These are phyloP conservation scores for Vanessa tameamea DNA, from an alignment of 1,140 invertebrate species.

Conservation along the genomic window DNA sequence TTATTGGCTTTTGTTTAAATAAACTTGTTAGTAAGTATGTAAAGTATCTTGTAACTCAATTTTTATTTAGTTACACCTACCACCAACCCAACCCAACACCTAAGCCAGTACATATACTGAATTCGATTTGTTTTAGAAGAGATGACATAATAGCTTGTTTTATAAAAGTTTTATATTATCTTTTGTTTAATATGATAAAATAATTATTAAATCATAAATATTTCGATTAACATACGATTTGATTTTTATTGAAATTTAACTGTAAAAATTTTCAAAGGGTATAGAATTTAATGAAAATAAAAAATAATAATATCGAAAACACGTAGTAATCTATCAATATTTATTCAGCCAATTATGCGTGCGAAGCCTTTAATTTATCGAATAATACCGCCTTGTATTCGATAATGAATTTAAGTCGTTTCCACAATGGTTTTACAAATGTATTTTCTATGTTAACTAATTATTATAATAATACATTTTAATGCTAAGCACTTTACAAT, in stretches of 20 bases:
- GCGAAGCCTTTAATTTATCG: slow-evolving; percentile 59
- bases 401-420: slow-evolving; percentile 39
- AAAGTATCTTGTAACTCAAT: no score
- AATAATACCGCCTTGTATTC: slow-evolving; percentile 52
- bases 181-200: no score
- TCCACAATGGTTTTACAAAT: slow-evolving; percentile 37
- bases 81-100: no score
- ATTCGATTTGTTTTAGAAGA: no score
- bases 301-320: slow-evolving; percentile 29
- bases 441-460: slow-evolving; percentile 22
- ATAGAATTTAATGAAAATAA: not conserved
- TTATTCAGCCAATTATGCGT: slow-evolving; percentile 63
- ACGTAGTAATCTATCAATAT: slow-evolving; percentile 45
- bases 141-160: no score
- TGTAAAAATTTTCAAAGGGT: not conserved
- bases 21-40: no score
- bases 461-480: not conserved
- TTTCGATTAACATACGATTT: no score
- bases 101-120: no score
- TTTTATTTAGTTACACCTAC: no score
- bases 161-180: no score
- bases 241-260: not conserved
- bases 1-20: no score
- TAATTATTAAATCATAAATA: no score
- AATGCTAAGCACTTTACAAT: not conserved